Conservation (phyloP, 1,140 invertebrate genomes). For the Brachionus calyciflorus region DNA sequence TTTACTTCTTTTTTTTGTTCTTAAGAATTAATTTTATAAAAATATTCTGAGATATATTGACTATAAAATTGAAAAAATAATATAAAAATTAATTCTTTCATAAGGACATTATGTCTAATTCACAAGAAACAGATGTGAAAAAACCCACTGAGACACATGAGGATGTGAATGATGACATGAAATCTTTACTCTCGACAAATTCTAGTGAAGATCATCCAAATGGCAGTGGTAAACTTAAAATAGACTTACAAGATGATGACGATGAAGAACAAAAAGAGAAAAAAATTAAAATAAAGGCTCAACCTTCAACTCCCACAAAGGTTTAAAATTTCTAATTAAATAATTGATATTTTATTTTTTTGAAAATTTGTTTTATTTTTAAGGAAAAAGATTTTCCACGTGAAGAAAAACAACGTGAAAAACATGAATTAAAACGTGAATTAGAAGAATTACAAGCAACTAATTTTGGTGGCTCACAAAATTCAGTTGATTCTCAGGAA, state of each 20-base stretch:
- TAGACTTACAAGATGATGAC: constrained; percentile 11
- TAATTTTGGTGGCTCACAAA: constrained; percentile 4
- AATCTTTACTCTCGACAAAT: neutral
- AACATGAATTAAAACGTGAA: constrained; percentile 1
- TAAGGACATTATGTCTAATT: no score
- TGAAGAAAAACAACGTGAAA: neutral
- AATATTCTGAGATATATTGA: no score
- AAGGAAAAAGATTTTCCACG: neutral
- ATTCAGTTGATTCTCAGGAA: neutral
- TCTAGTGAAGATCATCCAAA: neutral
- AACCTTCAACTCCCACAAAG: neutral
- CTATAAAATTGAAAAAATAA: no score
- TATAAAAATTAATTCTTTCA: no score
- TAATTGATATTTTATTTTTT: no score
- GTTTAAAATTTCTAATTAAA: no score
- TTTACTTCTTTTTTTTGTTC: no score
- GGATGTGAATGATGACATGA: neutral
- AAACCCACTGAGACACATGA: no score
- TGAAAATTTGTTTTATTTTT: neutral
- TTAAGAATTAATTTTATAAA: no score
- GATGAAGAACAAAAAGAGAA: neutral
- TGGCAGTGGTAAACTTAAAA: neutral
- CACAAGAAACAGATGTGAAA: no score
- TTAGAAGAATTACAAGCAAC: neutral
- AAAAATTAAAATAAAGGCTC: neutral